Conservation (phyloP, 2,113 vertebrate species). For the Butorides virescens region DNA sequence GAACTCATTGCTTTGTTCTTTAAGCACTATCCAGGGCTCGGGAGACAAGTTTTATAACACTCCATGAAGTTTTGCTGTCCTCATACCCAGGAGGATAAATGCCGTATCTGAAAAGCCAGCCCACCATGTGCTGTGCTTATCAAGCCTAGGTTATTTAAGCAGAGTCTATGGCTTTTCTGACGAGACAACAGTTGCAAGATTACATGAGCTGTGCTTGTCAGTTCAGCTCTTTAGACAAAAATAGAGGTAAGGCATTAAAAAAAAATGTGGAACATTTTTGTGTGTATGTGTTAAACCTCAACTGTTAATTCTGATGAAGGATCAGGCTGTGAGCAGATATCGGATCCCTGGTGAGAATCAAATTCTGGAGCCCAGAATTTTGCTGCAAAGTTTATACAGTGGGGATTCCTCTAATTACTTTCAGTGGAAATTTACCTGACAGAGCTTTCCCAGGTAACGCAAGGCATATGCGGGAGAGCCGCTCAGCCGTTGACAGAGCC, state of each 20-base stretch:
- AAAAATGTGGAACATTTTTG: constrained; percentile 5
- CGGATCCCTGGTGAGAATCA: constrained; percentile 55
- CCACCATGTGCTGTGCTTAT: background rate
- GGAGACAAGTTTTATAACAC: background rate
- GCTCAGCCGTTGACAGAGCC: constrained; percentile 62
- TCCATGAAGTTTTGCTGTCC: background rate
- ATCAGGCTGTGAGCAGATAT: constrained; percentile 52
- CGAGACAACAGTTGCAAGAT: background rate
- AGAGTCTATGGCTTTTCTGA: background rate
- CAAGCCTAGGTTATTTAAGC: background rate
- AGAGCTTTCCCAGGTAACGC: constrained; percentile 60
- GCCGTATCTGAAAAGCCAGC: background rate
- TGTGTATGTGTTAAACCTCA: background rate
- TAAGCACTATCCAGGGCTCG: background rate
- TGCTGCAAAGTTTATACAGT: constrained; percentile 54
- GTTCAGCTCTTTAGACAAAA: background rate
- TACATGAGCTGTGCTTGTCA: background rate
- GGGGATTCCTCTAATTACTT: constrained; percentile 76
- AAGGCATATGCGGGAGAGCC: constrained; percentile 26
- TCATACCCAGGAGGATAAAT: background rate
- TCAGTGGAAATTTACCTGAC: constrained; percentile 76
- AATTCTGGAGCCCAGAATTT: constrained; percentile 52
- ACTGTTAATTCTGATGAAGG: constrained; percentile 29
- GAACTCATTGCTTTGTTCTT: background rate
- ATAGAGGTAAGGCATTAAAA: constrained; percentile 20